Evolutionary conservation across 2,797 vertebrate genomes (phyloP).

Genomic region (Bradypus variegatus): DNA sequence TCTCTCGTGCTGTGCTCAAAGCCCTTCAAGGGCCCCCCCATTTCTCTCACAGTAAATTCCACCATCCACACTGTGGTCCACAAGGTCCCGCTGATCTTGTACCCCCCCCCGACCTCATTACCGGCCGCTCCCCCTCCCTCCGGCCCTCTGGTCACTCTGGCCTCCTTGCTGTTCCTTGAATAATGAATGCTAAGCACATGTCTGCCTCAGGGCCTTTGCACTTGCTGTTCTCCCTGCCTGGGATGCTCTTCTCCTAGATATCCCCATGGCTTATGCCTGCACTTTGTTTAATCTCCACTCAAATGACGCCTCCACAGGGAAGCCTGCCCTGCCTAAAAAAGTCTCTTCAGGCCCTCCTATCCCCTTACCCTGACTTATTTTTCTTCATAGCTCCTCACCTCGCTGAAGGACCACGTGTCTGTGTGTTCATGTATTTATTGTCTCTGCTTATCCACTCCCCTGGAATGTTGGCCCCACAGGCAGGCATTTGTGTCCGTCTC

Average conservation of each 20-base stretch:
- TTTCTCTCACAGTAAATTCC: not conserved
- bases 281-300: not conserved
- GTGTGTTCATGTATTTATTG: not conserved
- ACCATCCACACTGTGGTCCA: not conserved
- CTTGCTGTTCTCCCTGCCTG: not conserved
- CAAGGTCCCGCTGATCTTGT: not conserved
- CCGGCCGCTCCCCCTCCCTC: no score
- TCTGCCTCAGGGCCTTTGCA: not conserved
- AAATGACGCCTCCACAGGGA: not conserved
- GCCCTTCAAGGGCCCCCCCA: not conserved
- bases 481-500: not conserved
- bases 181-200: not conserved
- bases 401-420: not conserved
- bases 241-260: not conserved
- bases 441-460: not conserved
- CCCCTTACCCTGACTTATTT: not conserved
- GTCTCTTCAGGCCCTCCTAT: not conserved
- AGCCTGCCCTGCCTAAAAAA: not conserved
- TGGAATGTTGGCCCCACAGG: not conserved
- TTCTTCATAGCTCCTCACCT: not conserved
- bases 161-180: not conserved
- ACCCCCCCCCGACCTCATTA: no score
- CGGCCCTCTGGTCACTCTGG: not conserved
- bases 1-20: not conserved
- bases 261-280: not conserved